Conservation (phyloP, 2,113 vertebrate genomes). For the Zapornia atra region DNA sequence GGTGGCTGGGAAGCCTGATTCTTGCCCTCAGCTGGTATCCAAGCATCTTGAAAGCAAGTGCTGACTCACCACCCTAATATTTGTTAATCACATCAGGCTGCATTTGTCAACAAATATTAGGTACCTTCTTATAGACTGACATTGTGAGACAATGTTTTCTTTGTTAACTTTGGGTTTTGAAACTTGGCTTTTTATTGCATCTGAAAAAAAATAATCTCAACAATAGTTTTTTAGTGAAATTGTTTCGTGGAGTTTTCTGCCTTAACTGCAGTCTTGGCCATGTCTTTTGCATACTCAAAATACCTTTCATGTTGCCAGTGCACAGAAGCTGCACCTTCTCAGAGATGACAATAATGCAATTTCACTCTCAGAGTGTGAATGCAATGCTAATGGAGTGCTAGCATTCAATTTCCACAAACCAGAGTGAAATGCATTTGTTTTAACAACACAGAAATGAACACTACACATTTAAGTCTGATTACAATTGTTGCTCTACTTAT, state of each 20-base stretch:
- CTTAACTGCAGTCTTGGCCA: neutral
- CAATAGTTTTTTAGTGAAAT: neutral
- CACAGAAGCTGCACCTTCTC: neutral
- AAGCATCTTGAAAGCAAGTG: neutral
- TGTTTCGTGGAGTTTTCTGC: neutral
- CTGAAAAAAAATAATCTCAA: neutral
- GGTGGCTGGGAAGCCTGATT: neutral
- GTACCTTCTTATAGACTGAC: neutral
- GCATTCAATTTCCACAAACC: neutral
- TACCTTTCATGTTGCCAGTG: neutral
- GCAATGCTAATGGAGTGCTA: neutral
- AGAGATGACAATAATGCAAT: neutral
- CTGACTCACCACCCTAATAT: slow-evolving; percentile 5
- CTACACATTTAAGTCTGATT: neutral
- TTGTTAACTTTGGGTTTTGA: neutral
- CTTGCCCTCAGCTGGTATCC: neutral
- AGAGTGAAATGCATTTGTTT: neutral
- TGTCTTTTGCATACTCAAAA: neutral
- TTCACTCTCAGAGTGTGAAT: neutral
- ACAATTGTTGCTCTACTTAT: neutral
- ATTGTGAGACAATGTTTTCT: neutral
- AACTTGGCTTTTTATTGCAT: neutral
- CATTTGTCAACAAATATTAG: slow-evolving; percentile 9
- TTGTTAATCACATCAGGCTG: slow-evolving; percentile 12
- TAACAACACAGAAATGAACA: neutral